phyloP scores from a whole-genome alignment of 2,797 vertebrate species.

The Allobates femoralis region DNA sequence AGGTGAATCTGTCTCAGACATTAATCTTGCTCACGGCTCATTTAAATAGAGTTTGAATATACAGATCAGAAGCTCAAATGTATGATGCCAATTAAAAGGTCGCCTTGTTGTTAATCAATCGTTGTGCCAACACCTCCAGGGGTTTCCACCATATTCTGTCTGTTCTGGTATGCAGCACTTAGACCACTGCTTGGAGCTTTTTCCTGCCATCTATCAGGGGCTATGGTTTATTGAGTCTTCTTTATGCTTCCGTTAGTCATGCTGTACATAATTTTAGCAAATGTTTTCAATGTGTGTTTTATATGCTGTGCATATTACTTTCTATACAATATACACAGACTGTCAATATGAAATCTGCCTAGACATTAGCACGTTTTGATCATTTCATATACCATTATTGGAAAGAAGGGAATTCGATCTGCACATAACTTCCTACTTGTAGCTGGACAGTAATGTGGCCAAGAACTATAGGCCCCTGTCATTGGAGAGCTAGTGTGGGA shows the following conservation, averaged over 20 bases:
- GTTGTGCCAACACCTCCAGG: slow-evolving; percentile 32
- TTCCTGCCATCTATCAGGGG: slow-evolving; percentile 3
- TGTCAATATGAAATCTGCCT: neutral
- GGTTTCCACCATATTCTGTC: slow-evolving; percentile 29
- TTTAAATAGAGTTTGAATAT: slow-evolving; percentile 23
- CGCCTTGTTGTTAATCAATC: slow-evolving; percentile 11
- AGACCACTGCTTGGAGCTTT: slow-evolving; percentile 34
- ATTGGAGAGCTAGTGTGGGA: too few relatives aligned
- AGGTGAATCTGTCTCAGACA: slow-evolving; percentile 1
- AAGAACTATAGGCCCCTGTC: too few relatives aligned
- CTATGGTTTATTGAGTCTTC: neutral
- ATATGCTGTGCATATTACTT: neutral
- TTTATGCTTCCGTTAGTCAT: neutral
- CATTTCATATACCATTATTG: neutral
- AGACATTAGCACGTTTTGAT: neutral
- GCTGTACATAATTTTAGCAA: neutral
- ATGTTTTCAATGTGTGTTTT: neutral
- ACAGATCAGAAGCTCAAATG: slow-evolving; percentile 36
- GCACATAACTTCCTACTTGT: neutral
- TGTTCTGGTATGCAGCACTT: neutral
- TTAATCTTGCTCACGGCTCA: slow-evolving; percentile 11
- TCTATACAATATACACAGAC: neutral
- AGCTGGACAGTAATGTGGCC: neutral
- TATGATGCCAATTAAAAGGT: slow-evolving; percentile 26
- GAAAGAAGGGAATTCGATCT: neutral